These are phyloP conservation scores for Ceuthmochares aereus DNA, from an alignment of 2,113 vertebrate genomes.

Conservation along the genomic window DNA sequence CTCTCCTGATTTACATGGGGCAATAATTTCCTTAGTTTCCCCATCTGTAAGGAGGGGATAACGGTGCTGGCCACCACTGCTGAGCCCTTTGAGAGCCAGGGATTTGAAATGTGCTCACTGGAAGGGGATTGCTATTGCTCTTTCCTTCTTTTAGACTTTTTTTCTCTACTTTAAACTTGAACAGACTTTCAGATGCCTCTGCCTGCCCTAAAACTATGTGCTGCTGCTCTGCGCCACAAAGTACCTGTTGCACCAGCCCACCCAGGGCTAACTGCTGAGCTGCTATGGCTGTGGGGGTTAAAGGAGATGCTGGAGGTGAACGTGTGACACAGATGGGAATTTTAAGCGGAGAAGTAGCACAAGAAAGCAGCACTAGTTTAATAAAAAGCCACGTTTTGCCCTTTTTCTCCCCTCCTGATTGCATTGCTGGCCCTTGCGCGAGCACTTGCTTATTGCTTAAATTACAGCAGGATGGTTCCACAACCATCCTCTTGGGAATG, in stretches of 20 bases:
- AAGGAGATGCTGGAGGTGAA: not conserved
- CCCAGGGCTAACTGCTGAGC: no score
- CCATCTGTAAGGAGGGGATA: not conserved
- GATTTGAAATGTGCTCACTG: not conserved
- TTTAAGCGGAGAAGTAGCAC: not conserved
- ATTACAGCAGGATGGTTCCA: not conserved
- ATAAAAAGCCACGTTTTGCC: not conserved
- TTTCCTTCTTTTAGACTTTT: not conserved
- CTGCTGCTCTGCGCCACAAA: not conserved
- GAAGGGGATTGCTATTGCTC: not conserved
- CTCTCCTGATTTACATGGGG: not conserved
- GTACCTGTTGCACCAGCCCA: not conserved
- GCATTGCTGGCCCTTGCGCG: fast-evolving
- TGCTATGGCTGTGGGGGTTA: fast-evolving
- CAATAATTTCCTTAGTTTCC: not conserved
- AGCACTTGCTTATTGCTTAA: not conserved
- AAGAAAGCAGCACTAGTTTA: not conserved
- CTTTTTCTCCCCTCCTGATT: not conserved
- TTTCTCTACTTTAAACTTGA: not conserved
- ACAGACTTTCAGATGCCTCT: not conserved
- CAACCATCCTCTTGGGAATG: not conserved
- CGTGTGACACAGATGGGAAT: fast-evolving
- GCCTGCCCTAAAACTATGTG: not conserved
- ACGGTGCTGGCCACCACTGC: not conserved
- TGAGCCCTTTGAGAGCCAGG: not conserved